Conservation (phyloP, 1,140 invertebrate genomes). For the Mesaphorura yosii region DNA sequence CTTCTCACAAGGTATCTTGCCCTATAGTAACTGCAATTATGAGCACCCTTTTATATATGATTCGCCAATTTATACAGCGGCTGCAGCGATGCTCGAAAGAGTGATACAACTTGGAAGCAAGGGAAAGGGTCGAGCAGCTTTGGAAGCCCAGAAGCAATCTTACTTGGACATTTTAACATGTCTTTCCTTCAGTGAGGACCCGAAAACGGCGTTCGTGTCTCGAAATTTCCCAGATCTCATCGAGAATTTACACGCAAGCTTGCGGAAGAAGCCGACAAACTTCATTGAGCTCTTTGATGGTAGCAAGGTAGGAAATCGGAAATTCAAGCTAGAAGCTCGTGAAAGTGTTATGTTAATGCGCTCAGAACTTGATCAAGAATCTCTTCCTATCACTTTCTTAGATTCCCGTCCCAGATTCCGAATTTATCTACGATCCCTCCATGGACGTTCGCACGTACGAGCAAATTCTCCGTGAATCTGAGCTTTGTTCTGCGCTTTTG, state of each 20-base stretch:
- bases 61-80: conserved; percentile 13
- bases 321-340: too few relatives aligned
- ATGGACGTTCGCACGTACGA: too few relatives aligned
- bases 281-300: too few relatives aligned
- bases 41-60: background rate
- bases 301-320: too few relatives aligned
- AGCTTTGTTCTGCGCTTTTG: conserved; percentile 12
- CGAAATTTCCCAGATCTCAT: too few relatives aligned
- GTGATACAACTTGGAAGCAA: conserved; percentile 23
- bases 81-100: conserved; percentile 19
- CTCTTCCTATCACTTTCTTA: too few relatives aligned
- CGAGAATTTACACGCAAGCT: too few relatives aligned
- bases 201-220: background rate
- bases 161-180: conserved; percentile 28
- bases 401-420: too few relatives aligned
- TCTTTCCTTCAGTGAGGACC: conserved; percentile 10
- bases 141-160: conserved; percentile 21
- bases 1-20: conserved; percentile 21
- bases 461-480: conserved; percentile 12
- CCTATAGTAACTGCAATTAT: background rate
- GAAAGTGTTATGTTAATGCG: too few relatives aligned
- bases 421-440: too few relatives aligned
- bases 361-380: too few relatives aligned
- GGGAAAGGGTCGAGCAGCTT: conserved; percentile 14
- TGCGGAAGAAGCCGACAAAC: too few relatives aligned